Evolutionary conservation across 2,888 invertebrate species (phyloP).

Genomic region (Tetranychus truncatus): DNA sequence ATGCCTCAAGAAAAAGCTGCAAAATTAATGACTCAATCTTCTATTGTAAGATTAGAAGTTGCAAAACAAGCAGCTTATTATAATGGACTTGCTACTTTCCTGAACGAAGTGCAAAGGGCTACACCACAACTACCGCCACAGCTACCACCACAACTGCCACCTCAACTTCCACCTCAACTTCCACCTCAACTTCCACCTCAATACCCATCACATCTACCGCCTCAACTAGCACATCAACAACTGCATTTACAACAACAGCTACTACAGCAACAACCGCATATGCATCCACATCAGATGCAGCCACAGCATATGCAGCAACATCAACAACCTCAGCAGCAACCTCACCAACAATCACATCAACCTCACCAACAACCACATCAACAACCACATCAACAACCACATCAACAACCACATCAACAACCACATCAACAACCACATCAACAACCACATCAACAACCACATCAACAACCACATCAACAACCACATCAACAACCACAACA

Average conservation of each 20-base stretch:
- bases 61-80: conserved; percentile 93
- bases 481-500: not conserved
- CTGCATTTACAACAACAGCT: not conserved
- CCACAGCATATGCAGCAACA: not conserved
- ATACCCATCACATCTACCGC: conserved; percentile 16
- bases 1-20: conserved; percentile 68
- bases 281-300: not conserved
- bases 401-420: not conserved
- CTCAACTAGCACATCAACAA: conserved; percentile 29
- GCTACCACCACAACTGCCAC: conserved; percentile 16
- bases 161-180: conserved; percentile 29
- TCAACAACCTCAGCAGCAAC: not conserved
- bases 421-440: not conserved
- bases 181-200: not conserved
- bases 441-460: not conserved
- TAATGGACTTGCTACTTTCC: conserved; percentile 78
- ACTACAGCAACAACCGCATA: not conserved
- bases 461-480: not conserved
- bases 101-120: conserved; percentile 31
- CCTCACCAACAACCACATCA: not conserved
- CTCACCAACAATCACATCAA: not conserved
- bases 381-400: not conserved
- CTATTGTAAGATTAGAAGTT: conserved; percentile 82
- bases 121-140: not conserved
- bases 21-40: conserved; percentile 80